phyloP scores from a whole-genome alignment of 2,797 vertebrate genomes.

The Pterois miles region DNA sequence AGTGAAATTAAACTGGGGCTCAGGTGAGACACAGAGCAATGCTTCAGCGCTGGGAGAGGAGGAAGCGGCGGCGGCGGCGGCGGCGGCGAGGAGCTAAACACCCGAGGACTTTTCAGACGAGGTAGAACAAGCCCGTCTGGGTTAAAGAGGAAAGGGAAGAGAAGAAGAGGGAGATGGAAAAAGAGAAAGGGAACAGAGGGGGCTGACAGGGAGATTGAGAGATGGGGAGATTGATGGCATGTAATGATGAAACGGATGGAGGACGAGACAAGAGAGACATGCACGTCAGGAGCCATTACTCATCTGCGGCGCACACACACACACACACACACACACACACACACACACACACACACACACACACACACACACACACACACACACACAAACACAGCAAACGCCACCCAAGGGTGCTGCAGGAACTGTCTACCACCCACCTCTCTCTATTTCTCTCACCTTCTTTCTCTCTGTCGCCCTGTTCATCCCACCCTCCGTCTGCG shows the following conservation, averaged over 20 bases:
- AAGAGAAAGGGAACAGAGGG: slow-evolving; percentile 54
- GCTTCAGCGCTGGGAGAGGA: slow-evolving; percentile 20
- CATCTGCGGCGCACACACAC: slow-evolving; percentile 47
- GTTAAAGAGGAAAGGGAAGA: not conserved
- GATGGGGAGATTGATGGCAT: slow-evolving; percentile 76
- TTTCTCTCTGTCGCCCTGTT: not conserved
- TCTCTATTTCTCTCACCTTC: slow-evolving; percentile 46
- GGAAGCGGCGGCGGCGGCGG: slow-evolving; percentile 7
- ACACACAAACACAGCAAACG: slow-evolving; percentile 28
- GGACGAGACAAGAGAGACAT: slow-evolving; percentile 76
- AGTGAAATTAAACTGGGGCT: slow-evolving; percentile 78
- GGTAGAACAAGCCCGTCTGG: slow-evolving; percentile 37
- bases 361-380: slow-evolving; percentile 1
- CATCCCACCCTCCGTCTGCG: slow-evolving; percentile 43
- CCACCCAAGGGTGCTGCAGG: slow-evolving; percentile 66
- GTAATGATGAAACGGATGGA: slow-evolving; percentile 81
- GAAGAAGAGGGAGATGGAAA: not conserved
- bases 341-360: not conserved
- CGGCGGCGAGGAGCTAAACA: slow-evolving; percentile 40
- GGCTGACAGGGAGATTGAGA: slow-evolving; percentile 72
- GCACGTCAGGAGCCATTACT: slow-evolving; percentile 77
- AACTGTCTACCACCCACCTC: slow-evolving; percentile 59
- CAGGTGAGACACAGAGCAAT: slow-evolving; percentile 73
- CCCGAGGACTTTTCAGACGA: slow-evolving; percentile 52
- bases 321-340: not conserved